phyloP scores from a whole-genome alignment of 2,888 invertebrate genomes.

The Drosophila colorata region DNA sequence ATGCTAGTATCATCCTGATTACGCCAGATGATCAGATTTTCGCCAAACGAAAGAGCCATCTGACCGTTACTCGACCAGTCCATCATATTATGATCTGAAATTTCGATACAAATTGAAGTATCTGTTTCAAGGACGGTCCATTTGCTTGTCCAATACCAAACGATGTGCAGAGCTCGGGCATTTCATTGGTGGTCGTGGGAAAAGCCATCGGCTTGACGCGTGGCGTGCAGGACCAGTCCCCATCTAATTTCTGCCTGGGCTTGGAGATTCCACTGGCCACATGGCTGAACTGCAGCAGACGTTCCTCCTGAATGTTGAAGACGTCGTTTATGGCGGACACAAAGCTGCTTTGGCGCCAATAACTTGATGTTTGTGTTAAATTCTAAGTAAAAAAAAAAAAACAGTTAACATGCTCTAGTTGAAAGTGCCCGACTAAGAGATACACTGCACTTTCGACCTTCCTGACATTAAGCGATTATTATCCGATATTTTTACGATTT shows the following conservation, averaged over 20 bases:
- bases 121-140: not conserved
- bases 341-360: slow-evolving; percentile 74
- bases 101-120: not conserved
- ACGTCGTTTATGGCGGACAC: slow-evolving; percentile 58
- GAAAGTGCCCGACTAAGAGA: not conserved
- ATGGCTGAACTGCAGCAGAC: slow-evolving; percentile 71
- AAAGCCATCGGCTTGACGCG: slow-evolving; percentile 77
- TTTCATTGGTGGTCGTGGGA: slow-evolving; percentile 82
- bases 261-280: not conserved
- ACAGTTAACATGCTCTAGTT: not conserved
- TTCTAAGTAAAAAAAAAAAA: slow-evolving; percentile 9
- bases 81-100: slow-evolving; percentile 77
- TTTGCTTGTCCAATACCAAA: slow-evolving; percentile 25
- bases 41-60: slow-evolving; percentile 82
- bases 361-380: slow-evolving; percentile 37
- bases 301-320: slow-evolving; percentile 63
- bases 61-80: slow-evolving; percentile 83
- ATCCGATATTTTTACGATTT: too few relatives aligned
- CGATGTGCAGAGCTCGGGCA: slow-evolving; percentile 60
- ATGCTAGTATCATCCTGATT: slow-evolving; percentile 76
- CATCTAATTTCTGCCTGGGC: slow-evolving; percentile 31
- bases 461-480: too few relatives aligned
- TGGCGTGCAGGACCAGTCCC: slow-evolving; percentile 83
- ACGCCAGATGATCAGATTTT: slow-evolving; percentile 83
- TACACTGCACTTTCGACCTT: not conserved